phyloP scores from a whole-genome alignment of 2,888 invertebrate species.

The Exephanes ischioxanthus region DNA sequence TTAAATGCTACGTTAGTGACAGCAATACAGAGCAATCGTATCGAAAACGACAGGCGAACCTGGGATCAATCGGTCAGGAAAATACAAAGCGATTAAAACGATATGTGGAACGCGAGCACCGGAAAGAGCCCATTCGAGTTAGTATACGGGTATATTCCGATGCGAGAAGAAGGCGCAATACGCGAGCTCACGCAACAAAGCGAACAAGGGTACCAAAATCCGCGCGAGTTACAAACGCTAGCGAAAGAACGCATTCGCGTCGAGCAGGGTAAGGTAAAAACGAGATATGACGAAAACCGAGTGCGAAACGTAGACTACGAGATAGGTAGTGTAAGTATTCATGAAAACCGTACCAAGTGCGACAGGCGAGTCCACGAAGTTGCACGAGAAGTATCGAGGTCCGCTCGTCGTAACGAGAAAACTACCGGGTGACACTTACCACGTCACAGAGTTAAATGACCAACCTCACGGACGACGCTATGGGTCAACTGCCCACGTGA shows the following conservation, averaged over 20 bases:
- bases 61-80: not conserved
- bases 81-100: constrained; percentile 65
- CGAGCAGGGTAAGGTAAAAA: not conserved
- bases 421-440: not conserved
- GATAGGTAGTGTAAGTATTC: not conserved
- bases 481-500: not conserved
- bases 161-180: not conserved
- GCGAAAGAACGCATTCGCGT: not conserved
- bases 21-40: constrained; percentile 35
- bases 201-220: not conserved
- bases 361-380: constrained; percentile 16
- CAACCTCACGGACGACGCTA: not conserved
- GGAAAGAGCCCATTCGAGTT: constrained; percentile 65
- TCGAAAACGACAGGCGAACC: not conserved
- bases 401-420: not conserved
- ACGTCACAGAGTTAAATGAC: not conserved
- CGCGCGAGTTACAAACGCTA: not conserved
- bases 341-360: constrained; percentile 6
- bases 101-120: constrained; percentile 63
- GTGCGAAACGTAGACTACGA: not conserved
- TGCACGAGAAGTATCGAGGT: constrained; percentile 3
- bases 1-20: constrained; percentile 57
- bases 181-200: not conserved
- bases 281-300: not conserved
- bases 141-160: constrained; percentile 53